Conservation (phyloP, 1,140 invertebrate genomes). For the Anastrepha ludens region DNA sequence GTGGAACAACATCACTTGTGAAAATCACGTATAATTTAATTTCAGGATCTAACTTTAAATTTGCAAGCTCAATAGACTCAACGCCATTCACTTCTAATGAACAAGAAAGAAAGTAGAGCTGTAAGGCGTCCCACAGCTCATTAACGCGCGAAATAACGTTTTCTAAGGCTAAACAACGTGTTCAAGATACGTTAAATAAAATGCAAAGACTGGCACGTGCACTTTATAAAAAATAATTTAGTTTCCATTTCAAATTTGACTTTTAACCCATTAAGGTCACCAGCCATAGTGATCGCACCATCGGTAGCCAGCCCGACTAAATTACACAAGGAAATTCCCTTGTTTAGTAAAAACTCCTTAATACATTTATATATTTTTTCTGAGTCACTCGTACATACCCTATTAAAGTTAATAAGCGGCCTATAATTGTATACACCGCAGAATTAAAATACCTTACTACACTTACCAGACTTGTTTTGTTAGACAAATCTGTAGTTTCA, state of each 20-base stretch:
- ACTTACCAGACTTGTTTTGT: constrained; percentile 40
- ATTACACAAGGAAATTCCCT: neutral
- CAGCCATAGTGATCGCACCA: constrained; percentile 53
- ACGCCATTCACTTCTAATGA: constrained; percentile 50
- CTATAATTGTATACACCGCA: neutral
- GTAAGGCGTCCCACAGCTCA: constrained; percentile 50
- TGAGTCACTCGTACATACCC: constrained; percentile 18
- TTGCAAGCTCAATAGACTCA: neutral
- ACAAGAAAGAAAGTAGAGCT: constrained; percentile 46
- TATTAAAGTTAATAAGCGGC: constrained; percentile 26
- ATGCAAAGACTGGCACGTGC: too few relatives aligned
- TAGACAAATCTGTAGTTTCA: constrained; percentile 54
- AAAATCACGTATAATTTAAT: constrained; percentile 41
- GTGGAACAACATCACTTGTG: constrained; percentile 52
- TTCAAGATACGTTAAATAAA: too few relatives aligned
- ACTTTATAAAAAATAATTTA: constrained; percentile 55
- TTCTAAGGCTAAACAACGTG: constrained; percentile 58
- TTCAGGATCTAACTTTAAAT: neutral
- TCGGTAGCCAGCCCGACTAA: neutral
- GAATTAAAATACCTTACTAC: constrained; percentile 30
- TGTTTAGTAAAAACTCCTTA: neutral
- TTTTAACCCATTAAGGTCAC: constrained; percentile 53
- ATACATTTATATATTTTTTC: neutral
- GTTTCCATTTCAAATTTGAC: constrained; percentile 42
- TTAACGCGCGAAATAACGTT: constrained; percentile 56